Evolutionary conservation across 2,797 vertebrate genomes (phyloP).

Genomic region (Rousettus madagascariensis): DNA sequence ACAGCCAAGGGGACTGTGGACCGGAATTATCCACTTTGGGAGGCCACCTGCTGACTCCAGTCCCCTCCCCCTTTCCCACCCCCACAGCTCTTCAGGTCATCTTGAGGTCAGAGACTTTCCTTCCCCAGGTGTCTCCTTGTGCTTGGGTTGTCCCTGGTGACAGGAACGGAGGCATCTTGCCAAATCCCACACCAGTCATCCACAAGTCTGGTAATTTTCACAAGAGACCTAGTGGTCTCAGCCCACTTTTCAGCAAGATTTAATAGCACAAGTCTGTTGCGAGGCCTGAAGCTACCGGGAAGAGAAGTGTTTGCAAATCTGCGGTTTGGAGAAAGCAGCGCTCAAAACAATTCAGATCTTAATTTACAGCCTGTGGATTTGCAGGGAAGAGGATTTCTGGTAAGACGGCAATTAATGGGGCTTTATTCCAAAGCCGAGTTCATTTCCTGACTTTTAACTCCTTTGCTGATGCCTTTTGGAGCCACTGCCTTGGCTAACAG

Average conservation of each 20-base stretch:
- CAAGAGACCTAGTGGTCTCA: conserved; percentile 66
- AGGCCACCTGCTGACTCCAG: conserved; percentile 12
- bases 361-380: conserved; percentile 69
- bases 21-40: conserved; percentile 11
- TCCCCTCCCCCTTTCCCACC: too few species aligned
- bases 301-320: conserved; percentile 68
- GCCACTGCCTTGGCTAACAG: neutral
- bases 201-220: conserved; percentile 65
- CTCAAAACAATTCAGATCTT: conserved; percentile 74
- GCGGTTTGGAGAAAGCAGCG: conserved; percentile 55
- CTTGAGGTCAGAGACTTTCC: neutral
- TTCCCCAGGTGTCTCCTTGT: neutral
- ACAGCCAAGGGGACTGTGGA: neutral
- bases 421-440: conserved; percentile 73
- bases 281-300: conserved; percentile 67
- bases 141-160: neutral
- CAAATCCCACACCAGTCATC: conserved; percentile 53
- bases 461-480: conserved; percentile 46
- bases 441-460: conserved; percentile 73
- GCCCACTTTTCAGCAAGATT: conserved; percentile 72
- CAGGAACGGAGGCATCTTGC: neutral
- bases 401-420: conserved; percentile 82
- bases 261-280: conserved; percentile 55
- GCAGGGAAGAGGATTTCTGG: conserved; percentile 74
- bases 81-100: neutral